Percentiles rank a stretch among this genome's conserved stretches.
These are phyloP conservation scores for Girardia tigrina DNA, from an alignment of 2,888 invertebrate species.

Conservation along the genomic window DNA sequence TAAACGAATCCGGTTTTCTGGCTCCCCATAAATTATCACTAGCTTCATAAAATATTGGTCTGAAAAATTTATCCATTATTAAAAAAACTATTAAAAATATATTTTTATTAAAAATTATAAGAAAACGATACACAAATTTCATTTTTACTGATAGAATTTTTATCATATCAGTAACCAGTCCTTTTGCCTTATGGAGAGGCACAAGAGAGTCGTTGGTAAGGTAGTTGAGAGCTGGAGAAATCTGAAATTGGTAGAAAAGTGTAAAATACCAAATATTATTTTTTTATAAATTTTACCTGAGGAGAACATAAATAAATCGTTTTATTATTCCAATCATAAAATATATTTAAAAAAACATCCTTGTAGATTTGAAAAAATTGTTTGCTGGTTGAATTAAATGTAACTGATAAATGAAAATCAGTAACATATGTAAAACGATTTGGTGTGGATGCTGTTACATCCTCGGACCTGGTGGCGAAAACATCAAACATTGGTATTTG, in stretches of 20 bases:
- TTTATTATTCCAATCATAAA: neutral
- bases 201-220: neutral
- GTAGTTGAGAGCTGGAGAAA: neutral
- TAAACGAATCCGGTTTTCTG: neutral
- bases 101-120: neutral
- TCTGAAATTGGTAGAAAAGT: neutral
- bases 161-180: neutral
- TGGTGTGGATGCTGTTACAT: neutral
- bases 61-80: neutral
- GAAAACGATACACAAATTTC: neutral
- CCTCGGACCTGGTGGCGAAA: neutral
- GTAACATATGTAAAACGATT: neutral
- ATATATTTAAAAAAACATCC: neutral
- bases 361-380: neutral
- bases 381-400: neutral
- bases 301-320: neutral
- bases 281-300: neutral
- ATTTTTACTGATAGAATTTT: neutral
- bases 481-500: neutral
- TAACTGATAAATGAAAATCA: neutral
- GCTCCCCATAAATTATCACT: neutral
- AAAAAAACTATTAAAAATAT: neutral
- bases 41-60: conserved; percentile 16
- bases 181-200: neutral
- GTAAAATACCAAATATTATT: no score